phyloP scores from a whole-genome alignment of 2,113 vertebrate species.

The Centropus unirufus region DNA sequence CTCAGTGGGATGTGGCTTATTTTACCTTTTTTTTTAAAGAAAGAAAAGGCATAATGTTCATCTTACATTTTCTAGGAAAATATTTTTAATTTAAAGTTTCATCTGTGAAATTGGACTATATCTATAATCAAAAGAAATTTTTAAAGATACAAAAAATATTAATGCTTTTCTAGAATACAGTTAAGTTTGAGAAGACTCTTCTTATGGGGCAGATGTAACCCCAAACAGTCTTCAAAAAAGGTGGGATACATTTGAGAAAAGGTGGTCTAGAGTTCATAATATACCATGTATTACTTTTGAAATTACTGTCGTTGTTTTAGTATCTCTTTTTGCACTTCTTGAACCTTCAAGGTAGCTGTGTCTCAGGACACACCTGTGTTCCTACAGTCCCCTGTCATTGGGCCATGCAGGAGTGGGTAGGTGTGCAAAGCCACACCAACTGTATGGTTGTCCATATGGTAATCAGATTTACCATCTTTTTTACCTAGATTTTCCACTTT shows the following conservation, averaged over 20 bases:
- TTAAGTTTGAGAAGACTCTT: neutral
- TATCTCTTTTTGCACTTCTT: neutral
- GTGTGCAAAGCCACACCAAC: neutral
- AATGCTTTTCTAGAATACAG: neutral
- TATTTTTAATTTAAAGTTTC: neutral
- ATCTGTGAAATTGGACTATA: neutral
- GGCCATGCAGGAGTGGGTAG: accelerated
- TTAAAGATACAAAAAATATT: neutral
- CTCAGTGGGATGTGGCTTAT: neutral
- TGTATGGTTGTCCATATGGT: neutral
- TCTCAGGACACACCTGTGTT: neutral
- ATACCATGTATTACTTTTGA: neutral
- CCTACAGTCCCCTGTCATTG: neutral
- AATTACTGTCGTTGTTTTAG: neutral
- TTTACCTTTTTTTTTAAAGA: neutral
- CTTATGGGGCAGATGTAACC: neutral
- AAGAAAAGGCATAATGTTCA: neutral
- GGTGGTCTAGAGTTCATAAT: neutral
- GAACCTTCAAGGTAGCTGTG: neutral
- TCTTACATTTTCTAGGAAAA: neutral
- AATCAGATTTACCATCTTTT: neutral
- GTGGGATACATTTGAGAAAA: neutral
- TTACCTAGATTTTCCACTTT: accelerated
- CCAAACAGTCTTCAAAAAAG: neutral
- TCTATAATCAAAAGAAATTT: neutral